These are phyloP conservation scores for Drosophila equinoxialis DNA, from an alignment of 1,140 invertebrate genomes.

Conservation along the genomic window DNA sequence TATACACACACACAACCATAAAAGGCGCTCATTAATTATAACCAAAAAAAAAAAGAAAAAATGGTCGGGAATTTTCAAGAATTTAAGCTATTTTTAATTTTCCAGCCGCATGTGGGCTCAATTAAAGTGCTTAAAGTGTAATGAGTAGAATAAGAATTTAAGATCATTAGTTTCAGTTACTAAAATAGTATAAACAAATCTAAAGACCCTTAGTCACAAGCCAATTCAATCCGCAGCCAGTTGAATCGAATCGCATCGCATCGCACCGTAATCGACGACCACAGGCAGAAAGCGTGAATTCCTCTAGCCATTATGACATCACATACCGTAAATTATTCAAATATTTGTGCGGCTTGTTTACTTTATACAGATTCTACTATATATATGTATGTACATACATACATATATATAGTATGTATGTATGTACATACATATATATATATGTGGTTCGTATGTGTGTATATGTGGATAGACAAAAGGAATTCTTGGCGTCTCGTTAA, in stretches of 20 bases:
- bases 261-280: too few relatives aligned
- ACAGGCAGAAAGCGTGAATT: constrained; percentile 56
- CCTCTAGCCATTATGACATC: constrained; percentile 65
- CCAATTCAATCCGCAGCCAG: constrained; percentile 22
- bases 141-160: constrained; percentile 3
- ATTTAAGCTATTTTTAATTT: not conserved
- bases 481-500: constrained; percentile 48
- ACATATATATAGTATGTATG: not conserved
- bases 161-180: constrained; percentile 24
- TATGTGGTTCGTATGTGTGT: not conserved
- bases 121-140: constrained; percentile 1
- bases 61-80: not conserved
- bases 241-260: not conserved
- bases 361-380: constrained; percentile 30
- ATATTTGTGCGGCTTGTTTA: constrained; percentile 58
- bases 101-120: not conserved
- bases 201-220: constrained; percentile 24
- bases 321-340: constrained; percentile 75
- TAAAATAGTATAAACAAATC: constrained; percentile 25
- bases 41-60: not conserved
- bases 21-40: not conserved
- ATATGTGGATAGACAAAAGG: constrained; percentile 19
- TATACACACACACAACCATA: not conserved
- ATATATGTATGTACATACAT: not conserved
- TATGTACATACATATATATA: not conserved